Evolutionary conservation across 1,140 invertebrate genomes (phyloP), one percentile per base, ranked within the genome.

Genomic region (Drosophila gunungcola): DNA sequence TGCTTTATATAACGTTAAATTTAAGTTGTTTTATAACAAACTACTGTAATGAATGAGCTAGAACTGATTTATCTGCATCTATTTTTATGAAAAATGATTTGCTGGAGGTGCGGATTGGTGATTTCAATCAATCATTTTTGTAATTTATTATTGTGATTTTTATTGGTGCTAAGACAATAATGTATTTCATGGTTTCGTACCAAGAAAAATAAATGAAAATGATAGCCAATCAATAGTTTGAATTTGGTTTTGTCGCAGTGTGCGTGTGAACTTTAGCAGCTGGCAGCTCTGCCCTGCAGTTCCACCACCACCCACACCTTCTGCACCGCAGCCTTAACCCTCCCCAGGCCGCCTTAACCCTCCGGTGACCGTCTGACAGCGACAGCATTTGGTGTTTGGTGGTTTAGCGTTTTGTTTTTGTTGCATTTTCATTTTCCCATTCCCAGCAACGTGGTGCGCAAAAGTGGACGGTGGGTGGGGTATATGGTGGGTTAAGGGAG

Each of bases 301-400:
- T 3, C 16, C 16, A 9, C 32, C 16, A 49, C 69, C 58, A 16
- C 3, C 52, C 27, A n/a, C 29, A 32, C 12, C 61, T 57, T 25
- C 42, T 38, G 32, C 10, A 21, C 27, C 45, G 16, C 57, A 12
- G n/a, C 36, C 32, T 34, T 27, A 43, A 43, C 13, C 41, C 63
- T 53, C 38, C 48, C n/a, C n/a, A n/a, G n/a, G n/a, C 57, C 7
- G n/a, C 36, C 32, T 34, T 27, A 43, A 43, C 13, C 41, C 64
- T 53, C 38, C 48, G 16, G 16, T n/a, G 43, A 21, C 60, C 27
- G 43, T 42, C 80, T 86, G 82, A 82, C 82, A 86, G 69, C 69
- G 58, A 58, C 74, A 82, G 83, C 78, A 82, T 86, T 86, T 86
- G 82, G 82, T 88, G 82, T 86, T 85, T 86, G 70, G 74, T 86